Evolutionary conservation across 2,113 vertebrate species (phyloP).

Genomic region (Zosterops pallidus): DNA sequence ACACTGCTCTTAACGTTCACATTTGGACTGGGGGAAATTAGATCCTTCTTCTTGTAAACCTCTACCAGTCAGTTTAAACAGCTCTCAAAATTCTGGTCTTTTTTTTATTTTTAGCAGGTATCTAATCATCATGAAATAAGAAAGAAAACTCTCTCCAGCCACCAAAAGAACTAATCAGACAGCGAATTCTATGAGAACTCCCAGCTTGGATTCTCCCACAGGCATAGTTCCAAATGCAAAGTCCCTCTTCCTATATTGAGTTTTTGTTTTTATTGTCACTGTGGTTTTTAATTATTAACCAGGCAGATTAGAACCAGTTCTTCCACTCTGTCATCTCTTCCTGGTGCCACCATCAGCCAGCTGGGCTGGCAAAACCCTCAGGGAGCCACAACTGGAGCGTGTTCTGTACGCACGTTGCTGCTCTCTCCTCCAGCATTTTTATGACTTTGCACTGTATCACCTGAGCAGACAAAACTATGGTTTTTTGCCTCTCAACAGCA

Average conservation of each 20-base stretch:
- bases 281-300: constrained; percentile 16
- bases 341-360: background rate
- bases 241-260: background rate
- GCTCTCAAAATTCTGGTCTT: background rate
- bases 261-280: background rate
- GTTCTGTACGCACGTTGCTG: accelerated
- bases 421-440: background rate
- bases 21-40: background rate
- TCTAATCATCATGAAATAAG: background rate
- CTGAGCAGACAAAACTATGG: background rate
- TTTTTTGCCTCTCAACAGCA: background rate
- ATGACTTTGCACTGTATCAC: background rate
- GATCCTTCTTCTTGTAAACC: background rate
- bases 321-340: background rate
- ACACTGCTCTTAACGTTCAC: background rate
- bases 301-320: constrained; percentile 5
- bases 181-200: background rate
- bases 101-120: background rate
- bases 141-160: background rate
- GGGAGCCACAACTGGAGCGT: background rate
- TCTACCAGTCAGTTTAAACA: background rate
- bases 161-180: background rate
- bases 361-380: background rate
- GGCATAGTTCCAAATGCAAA: background rate
- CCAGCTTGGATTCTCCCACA: background rate